Percentiles rank a stretch among this genome's conserved stretches.
These are phyloP conservation scores for Eristalis intricaria DNA, from an alignment of 2,888 invertebrate genomes.

Conservation along the genomic window DNA sequence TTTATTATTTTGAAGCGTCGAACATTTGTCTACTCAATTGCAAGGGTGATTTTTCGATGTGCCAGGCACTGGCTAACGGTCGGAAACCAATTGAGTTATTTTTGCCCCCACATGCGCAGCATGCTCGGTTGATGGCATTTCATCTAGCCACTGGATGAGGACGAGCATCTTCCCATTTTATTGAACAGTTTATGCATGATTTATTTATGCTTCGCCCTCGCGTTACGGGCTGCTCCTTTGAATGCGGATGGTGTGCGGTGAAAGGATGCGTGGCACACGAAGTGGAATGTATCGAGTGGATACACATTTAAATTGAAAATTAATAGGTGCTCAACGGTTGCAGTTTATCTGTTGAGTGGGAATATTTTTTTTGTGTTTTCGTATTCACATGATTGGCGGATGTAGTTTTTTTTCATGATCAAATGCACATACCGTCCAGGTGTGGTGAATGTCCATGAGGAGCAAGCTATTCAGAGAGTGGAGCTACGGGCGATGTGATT, in stretches of 20 bases:
- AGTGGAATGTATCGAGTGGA: conserved; percentile 13
- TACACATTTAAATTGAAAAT: conserved; percentile 39
- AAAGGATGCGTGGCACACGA: not conserved
- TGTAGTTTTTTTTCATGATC: not conserved
- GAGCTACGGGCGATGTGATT: conserved; percentile 9
- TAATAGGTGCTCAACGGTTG: conserved; percentile 38
- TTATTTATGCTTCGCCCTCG: conserved; percentile 18
- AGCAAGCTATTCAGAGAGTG: not conserved
- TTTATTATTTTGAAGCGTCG: conserved; percentile 59
- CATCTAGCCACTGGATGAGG: not conserved
- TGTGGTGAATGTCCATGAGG: not conserved
- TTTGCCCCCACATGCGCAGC: conserved; percentile 10
- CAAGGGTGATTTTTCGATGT: not conserved
- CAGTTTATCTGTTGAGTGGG: conserved; percentile 24
- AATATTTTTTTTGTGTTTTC: not conserved
- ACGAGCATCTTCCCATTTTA: conserved; percentile 7
- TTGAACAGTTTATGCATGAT: conserved; percentile 46
- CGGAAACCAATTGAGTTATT: conserved; percentile 19
- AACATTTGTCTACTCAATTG: conserved; percentile 47
- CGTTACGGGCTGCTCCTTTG: not conserved
- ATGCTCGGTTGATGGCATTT: conserved; percentile 6
- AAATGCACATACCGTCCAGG: not conserved
- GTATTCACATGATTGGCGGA: not conserved
- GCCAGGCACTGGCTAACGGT: not conserved
- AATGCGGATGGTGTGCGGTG: not conserved